A percentile compares a stretch with the other conserved stretches of the same genome.
Conservation (phyloP, 30 jellyfish, hydroid and myxozoan species). For the Calvadosia cruxmelitensis region DNA sequence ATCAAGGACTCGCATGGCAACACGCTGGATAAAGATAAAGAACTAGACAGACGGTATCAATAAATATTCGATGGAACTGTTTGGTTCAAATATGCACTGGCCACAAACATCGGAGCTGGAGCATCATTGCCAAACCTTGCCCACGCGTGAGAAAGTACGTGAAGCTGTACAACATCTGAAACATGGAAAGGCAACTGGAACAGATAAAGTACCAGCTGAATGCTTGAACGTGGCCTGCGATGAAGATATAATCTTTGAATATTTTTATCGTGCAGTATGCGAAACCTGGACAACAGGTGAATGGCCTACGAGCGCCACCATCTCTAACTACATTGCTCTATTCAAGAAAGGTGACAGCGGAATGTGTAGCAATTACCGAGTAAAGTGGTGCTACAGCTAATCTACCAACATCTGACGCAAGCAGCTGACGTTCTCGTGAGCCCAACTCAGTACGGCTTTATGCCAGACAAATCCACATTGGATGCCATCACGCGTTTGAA, state of each 20-base stretch:
- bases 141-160: background rate
- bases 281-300: slow-evolving; percentile 18
- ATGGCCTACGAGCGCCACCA: slow-evolving; percentile 12
- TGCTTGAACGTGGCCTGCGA: slow-evolving; percentile 3
- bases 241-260: background rate
- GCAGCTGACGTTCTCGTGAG: background rate
- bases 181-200: slow-evolving; percentile 12
- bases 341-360: slow-evolving; percentile 10
- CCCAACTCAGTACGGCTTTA: slow-evolving; percentile 9
- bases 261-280: no score
- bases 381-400: slow-evolving; percentile 17
- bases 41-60: slow-evolving; percentile 4
- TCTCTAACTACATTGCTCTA: no score
- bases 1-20: no score
- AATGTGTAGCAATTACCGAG: slow-evolving; percentile 12
- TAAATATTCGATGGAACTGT: slow-evolving; percentile 6
- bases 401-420: background rate
- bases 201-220: slow-evolving; percentile 24
- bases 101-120: background rate
- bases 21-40: slow-evolving; percentile 2
- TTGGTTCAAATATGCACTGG: background rate
- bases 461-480: slow-evolving; percentile 1
- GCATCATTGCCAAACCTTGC: slow-evolving; percentile 6
- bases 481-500: slow-evolving; percentile 4
- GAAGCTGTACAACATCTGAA: slow-evolving; percentile 1